These are phyloP conservation scores for Leptodirus hochenwartii DNA, from an alignment of 2,888 invertebrate species.

Conservation along the genomic window DNA sequence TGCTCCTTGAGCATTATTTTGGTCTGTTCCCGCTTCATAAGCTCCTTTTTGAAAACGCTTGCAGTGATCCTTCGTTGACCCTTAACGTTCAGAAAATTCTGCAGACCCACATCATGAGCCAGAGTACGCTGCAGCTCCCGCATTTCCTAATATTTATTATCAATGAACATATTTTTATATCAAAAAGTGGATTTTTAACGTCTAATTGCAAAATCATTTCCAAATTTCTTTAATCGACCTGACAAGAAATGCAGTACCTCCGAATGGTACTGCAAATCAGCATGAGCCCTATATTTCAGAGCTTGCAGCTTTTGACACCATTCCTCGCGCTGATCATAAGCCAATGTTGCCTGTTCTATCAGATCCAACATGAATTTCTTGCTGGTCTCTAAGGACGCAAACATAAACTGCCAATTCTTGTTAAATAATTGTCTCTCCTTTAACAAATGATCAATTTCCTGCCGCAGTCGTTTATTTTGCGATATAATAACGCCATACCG, in stretches of 20 bases:
- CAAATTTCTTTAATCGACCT: no score
- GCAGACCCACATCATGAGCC: conserved; percentile 69
- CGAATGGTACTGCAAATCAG: conserved; percentile 46
- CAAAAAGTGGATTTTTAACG: background rate
- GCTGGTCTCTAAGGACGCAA: conserved; percentile 55
- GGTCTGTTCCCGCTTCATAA: conserved; percentile 45
- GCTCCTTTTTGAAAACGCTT: conserved; percentile 56
- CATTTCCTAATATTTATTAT: conserved; percentile 49
- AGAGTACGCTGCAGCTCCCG: conserved; percentile 69
- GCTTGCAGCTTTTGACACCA: conserved; percentile 63
- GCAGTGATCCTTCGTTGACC: conserved; percentile 58
- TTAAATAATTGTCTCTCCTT: no score
- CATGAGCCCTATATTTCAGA: conserved; percentile 57
- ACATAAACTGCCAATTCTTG: no score
- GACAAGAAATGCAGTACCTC: no score
- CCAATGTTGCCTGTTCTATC: conserved; percentile 71
- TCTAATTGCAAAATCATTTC: no score
- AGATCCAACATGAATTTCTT: conserved; percentile 69
- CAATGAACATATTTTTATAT: background rate
- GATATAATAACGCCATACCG: conserved; percentile 58
- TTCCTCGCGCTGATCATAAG: conserved; percentile 76
- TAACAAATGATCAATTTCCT: conserved; percentile 64
- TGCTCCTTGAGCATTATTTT: conserved; percentile 45
- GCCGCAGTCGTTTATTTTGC: conserved; percentile 51
- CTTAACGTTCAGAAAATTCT: conserved; percentile 71